These are phyloP conservation scores for Dynastes tityus DNA, from an alignment of 2,888 invertebrate genomes.

Conservation along the genomic window DNA sequence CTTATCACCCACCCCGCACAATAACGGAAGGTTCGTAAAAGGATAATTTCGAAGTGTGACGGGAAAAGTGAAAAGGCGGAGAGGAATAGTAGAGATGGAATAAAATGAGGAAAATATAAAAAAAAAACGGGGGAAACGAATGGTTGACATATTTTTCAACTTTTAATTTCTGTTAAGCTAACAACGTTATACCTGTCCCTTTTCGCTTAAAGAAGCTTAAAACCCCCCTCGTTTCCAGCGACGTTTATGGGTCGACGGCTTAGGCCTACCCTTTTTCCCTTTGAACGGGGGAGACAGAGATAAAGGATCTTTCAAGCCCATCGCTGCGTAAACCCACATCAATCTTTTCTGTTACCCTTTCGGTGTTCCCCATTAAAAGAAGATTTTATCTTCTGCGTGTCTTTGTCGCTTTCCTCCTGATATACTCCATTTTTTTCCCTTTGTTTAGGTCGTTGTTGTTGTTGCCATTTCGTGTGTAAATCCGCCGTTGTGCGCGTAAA, in stretches of 20 bases:
- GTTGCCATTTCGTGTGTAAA: slow-evolving; percentile 35
- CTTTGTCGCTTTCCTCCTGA: slow-evolving; percentile 51
- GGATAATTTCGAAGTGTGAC: background rate
- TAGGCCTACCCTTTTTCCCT: slow-evolving; percentile 31
- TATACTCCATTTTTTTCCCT: slow-evolving; percentile 38
- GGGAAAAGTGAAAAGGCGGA: too few species aligned
- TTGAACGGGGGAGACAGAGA: slow-evolving; percentile 34
- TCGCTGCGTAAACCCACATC: slow-evolving; percentile 58
- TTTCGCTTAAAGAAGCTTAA: slow-evolving; percentile 44
- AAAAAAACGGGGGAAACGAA: slow-evolving; percentile 57
- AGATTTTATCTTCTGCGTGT: slow-evolving; percentile 66
- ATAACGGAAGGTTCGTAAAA: slow-evolving; percentile 8
- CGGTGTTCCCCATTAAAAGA: slow-evolving; percentile 66
- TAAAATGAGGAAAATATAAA: slow-evolving; percentile 3
- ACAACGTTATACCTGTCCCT: slow-evolving; percentile 63
- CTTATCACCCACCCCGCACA: slow-evolving; percentile 21
- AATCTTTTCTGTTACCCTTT: slow-evolving; percentile 64
- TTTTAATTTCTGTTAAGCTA: slow-evolving; percentile 64
- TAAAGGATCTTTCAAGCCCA: slow-evolving; percentile 37
- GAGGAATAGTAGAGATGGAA: background rate
- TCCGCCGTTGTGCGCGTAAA: slow-evolving; percentile 20
- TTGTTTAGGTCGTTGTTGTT: background rate
- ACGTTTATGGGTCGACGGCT: slow-evolving; percentile 25
- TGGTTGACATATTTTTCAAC: slow-evolving; percentile 61
- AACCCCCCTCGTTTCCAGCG: slow-evolving; percentile 42